Percentiles rank a stretch among this genome's conserved stretches.
Conservation (phyloP, 92 coral and sea anemone genomes). For the Palythoa caribaeorum region DNA sequence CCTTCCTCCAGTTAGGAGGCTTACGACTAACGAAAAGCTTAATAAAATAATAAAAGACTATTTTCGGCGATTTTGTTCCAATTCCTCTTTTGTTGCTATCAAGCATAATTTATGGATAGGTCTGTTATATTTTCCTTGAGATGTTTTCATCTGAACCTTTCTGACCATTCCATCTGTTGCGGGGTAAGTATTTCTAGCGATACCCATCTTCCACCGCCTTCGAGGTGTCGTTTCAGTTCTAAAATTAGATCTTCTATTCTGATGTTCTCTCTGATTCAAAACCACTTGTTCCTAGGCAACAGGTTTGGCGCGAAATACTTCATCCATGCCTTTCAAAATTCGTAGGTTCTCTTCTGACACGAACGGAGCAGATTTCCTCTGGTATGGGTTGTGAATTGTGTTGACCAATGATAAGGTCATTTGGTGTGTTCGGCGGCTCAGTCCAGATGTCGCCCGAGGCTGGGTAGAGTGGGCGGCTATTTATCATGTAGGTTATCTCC, state of each 20-base stretch:
- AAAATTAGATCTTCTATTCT: slow-evolving; percentile 27
- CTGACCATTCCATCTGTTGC: slow-evolving; percentile 58
- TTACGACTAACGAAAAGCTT: too few species aligned
- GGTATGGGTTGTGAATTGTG: slow-evolving; percentile 67
- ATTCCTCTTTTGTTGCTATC: slow-evolving; percentile 21
- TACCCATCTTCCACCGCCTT: slow-evolving; percentile 69
- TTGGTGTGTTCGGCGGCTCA: slow-evolving; percentile 46
- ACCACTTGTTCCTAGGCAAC: slow-evolving; percentile 66
- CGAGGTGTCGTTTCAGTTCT: slow-evolving; percentile 14
- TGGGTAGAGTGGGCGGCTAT: slow-evolving; percentile 30
- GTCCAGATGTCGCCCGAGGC: not conserved
- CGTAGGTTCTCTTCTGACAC: slow-evolving; percentile 34
- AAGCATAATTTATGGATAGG: slow-evolving; percentile 33
- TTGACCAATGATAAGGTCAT: slow-evolving; percentile 62
- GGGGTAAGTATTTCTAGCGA: slow-evolving; percentile 48
- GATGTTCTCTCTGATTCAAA: slow-evolving; percentile 21
- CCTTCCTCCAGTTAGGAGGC: too few species aligned
- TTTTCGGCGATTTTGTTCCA: not conserved
- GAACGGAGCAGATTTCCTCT: slow-evolving; percentile 39
- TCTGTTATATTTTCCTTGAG: slow-evolving; percentile 1
- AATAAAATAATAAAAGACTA: too few species aligned
- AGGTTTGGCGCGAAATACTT: slow-evolving; percentile 69
- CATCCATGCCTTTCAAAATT: slow-evolving; percentile 73
- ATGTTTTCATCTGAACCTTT: slow-evolving; percentile 33
- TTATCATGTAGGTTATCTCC: slow-evolving; percentile 8